These are phyloP conservation scores for Apamea crenata DNA, from an alignment of 2,888 invertebrate genomes.

Conservation along the genomic window DNA sequence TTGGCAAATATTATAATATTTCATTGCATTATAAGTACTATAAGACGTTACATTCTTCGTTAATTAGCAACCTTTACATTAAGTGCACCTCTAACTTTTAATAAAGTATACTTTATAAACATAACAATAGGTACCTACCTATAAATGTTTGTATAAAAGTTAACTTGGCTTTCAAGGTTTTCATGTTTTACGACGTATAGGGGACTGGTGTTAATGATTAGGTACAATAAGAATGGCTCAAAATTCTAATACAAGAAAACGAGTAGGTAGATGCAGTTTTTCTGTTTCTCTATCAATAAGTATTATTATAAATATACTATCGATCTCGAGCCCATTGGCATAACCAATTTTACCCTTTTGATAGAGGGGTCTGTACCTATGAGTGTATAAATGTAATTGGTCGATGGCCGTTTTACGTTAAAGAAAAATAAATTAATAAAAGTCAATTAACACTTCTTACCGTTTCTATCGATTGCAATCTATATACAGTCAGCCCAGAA, in stretches of 20 bases:
- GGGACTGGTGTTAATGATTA: constrained; percentile 4
- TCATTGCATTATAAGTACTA: not conserved
- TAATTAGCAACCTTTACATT: constrained; percentile 1
- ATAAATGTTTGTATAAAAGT: constrained; percentile 15
- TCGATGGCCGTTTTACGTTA: not conserved
- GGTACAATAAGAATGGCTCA: not conserved
- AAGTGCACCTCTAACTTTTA: constrained; percentile 19
- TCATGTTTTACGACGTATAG: constrained; percentile 24
- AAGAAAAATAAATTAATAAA: not conserved
- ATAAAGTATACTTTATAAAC: constrained; percentile 13
- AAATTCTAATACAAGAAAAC: not conserved
- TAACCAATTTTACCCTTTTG: not conserved
- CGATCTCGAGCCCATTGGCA: not conserved
- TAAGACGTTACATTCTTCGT: not conserved
- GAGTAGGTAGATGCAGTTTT: not conserved
- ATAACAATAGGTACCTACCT: not conserved
- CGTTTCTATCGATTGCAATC: not conserved
- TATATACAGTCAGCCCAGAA: not conserved
- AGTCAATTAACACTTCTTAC: not conserved
- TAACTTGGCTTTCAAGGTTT: constrained; percentile 17
- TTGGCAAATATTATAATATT: not conserved
- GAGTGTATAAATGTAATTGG: not conserved
- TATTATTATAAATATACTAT: not conserved
- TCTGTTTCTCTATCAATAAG: not conserved
- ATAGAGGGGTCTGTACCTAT: not conserved